These are phyloP conservation scores for Etheostoma spectabile DNA, from an alignment of 2,113 vertebrate genomes.

Conservation along the genomic window DNA sequence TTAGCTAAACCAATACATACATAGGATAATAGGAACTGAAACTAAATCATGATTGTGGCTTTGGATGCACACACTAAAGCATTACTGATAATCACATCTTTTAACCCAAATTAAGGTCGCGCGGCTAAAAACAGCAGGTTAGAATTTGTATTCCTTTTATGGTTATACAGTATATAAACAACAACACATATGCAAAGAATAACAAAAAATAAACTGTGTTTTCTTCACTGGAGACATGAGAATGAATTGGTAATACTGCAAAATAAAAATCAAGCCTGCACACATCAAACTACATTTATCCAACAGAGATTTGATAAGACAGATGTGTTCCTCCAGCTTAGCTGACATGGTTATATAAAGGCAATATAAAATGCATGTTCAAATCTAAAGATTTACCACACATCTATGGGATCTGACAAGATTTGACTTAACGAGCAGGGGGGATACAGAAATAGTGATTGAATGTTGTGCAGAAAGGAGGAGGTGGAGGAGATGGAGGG, in stretches of 20 bases:
- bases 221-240: neutral
- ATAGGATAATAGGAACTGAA: neutral
- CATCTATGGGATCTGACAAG: conserved; percentile 56
- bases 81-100: conserved; percentile 15
- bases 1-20: neutral
- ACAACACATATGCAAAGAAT: neutral
- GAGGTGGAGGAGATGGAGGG: conserved; percentile 57
- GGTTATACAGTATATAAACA: neutral
- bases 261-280: conserved; percentile 24
- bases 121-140: conserved; percentile 4
- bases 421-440: conserved; percentile 56
- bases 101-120: conserved; percentile 1
- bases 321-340: conserved; percentile 41
- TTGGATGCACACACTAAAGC: conserved; percentile 28
- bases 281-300: conserved; percentile 20
- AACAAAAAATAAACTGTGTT: neutral
- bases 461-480: conserved; percentile 60
- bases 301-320: conserved; percentile 39
- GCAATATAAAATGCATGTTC: conserved; percentile 42
- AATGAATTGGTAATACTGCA: neutral
- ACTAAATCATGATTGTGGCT: conserved; percentile 18
- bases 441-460: conserved; percentile 72
- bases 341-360: conserved; percentile 35
- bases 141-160: neutral
- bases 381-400: conserved; percentile 47